Evolutionary conservation across 2,888 invertebrate genomes (phyloP).

Genomic region (Psylliodes chrysocephalus): DNA sequence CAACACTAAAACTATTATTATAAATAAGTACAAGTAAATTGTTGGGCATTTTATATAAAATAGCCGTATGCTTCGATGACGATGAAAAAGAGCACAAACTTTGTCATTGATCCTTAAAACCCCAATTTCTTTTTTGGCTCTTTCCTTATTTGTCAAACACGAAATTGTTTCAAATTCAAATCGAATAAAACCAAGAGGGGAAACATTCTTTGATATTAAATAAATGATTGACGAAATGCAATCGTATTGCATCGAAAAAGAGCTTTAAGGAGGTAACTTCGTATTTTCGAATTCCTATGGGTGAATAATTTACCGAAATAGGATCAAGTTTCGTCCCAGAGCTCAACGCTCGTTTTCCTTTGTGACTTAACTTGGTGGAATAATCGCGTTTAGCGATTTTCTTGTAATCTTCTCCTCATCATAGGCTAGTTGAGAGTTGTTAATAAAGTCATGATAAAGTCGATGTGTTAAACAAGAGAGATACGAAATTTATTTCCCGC

Average conservation of each 20-base stretch:
- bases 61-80: too few species aligned
- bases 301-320: constrained; percentile 13
- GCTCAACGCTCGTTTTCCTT: constrained; percentile 21
- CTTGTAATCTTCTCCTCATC: constrained; percentile 35
- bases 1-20: too few species aligned
- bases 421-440: constrained; percentile 30
- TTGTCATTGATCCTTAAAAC: too few species aligned
- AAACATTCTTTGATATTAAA: not conserved
- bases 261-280: not conserved
- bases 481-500: not conserved
- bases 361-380: constrained; percentile 36
- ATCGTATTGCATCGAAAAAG: not conserved
- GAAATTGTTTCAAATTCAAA: too few species aligned
- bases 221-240: not conserved
- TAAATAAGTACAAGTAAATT: too few species aligned
- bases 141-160: too few species aligned
- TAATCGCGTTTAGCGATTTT: constrained; percentile 40
- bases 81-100: too few species aligned
- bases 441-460: constrained; percentile 23
- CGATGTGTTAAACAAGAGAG: not conserved
- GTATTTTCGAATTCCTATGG: constrained; percentile 9
- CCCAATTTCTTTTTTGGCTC: too few species aligned
- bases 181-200: not conserved
- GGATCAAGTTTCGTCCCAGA: constrained; percentile 12
- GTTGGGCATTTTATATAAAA: too few species aligned